Evolutionary conservation across 2,888 invertebrate species (phyloP).

Genomic region (Tenthredo mesomela): DNA sequence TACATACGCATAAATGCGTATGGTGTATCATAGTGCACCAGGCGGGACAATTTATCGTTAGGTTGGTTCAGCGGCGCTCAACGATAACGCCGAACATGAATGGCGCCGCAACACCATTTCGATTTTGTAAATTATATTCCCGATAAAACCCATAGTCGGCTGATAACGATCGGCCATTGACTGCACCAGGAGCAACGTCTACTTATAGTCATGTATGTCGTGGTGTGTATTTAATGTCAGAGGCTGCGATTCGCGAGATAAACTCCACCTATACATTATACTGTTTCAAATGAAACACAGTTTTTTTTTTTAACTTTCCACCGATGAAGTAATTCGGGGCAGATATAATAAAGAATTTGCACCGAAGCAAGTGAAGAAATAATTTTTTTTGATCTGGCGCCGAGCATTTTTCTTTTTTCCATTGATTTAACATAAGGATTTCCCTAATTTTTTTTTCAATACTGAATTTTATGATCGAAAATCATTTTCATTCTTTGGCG

Average conservation of each 20-base stretch:
- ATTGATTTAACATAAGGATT: no score
- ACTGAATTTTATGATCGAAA: no score
- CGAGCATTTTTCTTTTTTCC: no score
- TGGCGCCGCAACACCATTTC: constrained; percentile 8
- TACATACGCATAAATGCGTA: not conserved
- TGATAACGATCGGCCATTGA: constrained; percentile 44
- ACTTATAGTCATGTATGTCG: not conserved
- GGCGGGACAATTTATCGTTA: constrained; percentile 37
- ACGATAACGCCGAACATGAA: constrained; percentile 16
- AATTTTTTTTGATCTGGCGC: no score
- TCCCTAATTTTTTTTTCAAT: no score
- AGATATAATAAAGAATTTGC: no score
- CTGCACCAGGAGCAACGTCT: not conserved
- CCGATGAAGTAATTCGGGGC: no score
- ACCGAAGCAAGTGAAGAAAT: no score
- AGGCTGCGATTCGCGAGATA: constrained; percentile 1
- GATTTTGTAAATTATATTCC: constrained; percentile 43
- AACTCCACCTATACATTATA: not conserved
- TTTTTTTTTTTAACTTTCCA: no score
- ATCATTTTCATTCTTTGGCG: no score
- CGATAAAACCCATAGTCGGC: not conserved
- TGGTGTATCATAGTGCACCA: constrained; percentile 11
- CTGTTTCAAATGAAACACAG: no score
- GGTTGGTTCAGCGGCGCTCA: constrained; percentile 25
- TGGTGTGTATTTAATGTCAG: not conserved